A percentile compares a stretch with the other conserved stretches of the same genome.
Conservation (phyloP, 2,888 invertebrate species). For the Cerastis rubricosa region DNA sequence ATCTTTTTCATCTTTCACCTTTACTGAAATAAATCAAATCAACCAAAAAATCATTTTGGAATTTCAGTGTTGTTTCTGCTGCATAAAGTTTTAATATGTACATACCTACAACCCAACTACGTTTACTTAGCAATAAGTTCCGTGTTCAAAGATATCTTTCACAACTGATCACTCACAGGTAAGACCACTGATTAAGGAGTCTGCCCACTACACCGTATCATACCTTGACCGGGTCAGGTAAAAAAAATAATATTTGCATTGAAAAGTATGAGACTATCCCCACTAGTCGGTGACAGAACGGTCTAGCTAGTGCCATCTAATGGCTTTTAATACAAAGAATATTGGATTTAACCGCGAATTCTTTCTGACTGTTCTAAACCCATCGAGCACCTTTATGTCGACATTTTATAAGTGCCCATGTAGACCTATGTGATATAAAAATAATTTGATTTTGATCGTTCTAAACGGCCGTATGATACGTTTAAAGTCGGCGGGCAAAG, state of each 20-base stretch:
- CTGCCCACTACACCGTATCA: neutral
- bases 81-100: too few species aligned
- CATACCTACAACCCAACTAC: neutral
- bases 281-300: neutral
- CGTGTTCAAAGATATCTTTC: conserved; percentile 48
- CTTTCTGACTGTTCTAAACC: too few species aligned
- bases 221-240: neutral
- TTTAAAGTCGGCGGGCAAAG: too few species aligned
- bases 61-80: neutral
- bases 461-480: too few species aligned
- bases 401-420: too few species aligned
- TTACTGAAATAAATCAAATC: neutral
- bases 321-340: too few species aligned
- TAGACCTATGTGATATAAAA: too few species aligned
- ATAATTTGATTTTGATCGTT: too few species aligned
- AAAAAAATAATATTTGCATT: neutral
- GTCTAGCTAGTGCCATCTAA: too few species aligned
- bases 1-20: neutral
- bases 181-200: neutral
- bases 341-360: too few species aligned
- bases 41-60: too few species aligned
- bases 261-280: neutral
- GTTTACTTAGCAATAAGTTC: conserved; percentile 21
- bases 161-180: conserved; percentile 7
- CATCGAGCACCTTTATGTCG: too few species aligned